Conservation (phyloP, 2,888 invertebrate species). For the Pachliopta kotzebuea region DNA sequence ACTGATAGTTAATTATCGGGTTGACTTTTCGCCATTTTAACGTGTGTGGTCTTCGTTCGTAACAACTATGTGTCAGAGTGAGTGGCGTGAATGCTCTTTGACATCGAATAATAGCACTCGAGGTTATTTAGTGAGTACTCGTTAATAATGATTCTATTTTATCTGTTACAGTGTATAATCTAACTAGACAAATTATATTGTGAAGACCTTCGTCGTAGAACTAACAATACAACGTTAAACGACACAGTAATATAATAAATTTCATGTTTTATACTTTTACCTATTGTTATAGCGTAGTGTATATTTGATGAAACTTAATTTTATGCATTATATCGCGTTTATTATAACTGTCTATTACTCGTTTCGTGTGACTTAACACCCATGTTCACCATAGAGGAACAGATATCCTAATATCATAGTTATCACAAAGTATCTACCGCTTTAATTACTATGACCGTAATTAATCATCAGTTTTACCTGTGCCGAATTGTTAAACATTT, state of each 20-base stretch:
- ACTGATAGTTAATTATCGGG: conserved; percentile 47
- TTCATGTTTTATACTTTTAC: neutral
- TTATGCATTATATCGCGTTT: no score
- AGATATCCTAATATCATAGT: no score
- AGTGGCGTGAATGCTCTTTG: conserved; percentile 47
- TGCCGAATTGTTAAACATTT: no score
- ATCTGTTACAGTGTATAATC: neutral
- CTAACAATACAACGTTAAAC: neutral
- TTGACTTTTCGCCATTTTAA: conserved; percentile 54
- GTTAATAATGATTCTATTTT: conserved; percentile 31
- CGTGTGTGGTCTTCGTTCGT: conserved; percentile 54
- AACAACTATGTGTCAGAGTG: conserved; percentile 47
- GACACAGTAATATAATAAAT: neutral
- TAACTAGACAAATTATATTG: neutral
- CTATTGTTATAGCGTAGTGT: neutral
- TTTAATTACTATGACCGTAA: no score
- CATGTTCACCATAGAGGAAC: no score
- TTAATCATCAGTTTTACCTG: no score
- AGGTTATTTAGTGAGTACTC: conserved; percentile 47
- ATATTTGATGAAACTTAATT: neutral
- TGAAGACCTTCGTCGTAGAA: neutral
- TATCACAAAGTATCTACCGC: no score
- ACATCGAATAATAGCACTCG: conserved; percentile 52
- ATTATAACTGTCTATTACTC: no score
- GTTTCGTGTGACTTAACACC: no score